Percentiles rank a stretch among this genome's conserved stretches.
These are phyloP conservation scores for Gari tellinella DNA, from an alignment of 2,888 invertebrate species.

Conservation along the genomic window DNA sequence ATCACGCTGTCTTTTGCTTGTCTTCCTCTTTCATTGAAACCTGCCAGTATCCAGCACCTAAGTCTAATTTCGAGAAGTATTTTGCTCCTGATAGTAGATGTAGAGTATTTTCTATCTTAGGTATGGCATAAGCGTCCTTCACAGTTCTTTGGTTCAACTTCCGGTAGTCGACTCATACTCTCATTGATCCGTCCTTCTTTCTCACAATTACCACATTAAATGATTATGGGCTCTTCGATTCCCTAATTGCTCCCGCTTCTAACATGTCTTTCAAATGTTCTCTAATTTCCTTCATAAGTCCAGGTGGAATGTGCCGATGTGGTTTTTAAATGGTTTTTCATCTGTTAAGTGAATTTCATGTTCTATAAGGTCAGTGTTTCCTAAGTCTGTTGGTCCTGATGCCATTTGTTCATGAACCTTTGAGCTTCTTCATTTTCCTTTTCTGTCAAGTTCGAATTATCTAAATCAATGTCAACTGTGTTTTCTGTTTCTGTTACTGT, in stretches of 20 bases:
- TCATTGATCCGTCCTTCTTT: slow-evolving; percentile 23
- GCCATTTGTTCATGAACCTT: too few relatives aligned
- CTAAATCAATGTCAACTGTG: too few relatives aligned
- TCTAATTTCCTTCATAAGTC: too few relatives aligned
- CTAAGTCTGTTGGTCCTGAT: too few relatives aligned
- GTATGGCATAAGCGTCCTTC: slow-evolving; percentile 24
- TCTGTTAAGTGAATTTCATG: too few relatives aligned
- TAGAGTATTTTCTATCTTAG: slow-evolving; percentile 19
- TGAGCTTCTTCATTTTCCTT: slow-evolving; percentile 16
- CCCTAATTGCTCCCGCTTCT: too few relatives aligned
- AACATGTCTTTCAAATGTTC: too few relatives aligned
- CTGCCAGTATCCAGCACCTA: slow-evolving; percentile 21
- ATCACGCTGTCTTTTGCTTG: slow-evolving; percentile 29
- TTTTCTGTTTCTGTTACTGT: too few relatives aligned
- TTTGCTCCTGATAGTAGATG: slow-evolving; percentile 20
- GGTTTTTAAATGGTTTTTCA: slow-evolving; percentile 26
- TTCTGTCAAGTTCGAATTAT: too few relatives aligned
- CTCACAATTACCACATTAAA: slow-evolving; percentile 27
- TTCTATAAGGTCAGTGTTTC: too few relatives aligned
- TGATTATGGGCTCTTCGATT: slow-evolving; percentile 23
- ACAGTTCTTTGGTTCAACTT: slow-evolving; percentile 21
- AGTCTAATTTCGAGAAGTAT: slow-evolving; percentile 19
- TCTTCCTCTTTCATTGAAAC: slow-evolving; percentile 21
- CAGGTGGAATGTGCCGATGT: slow-evolving; percentile 20
- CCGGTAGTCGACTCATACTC: slow-evolving; percentile 23